These are phyloP conservation scores for Diogma glabrata DNA, from an alignment of 2,888 invertebrate genomes.

Conservation along the genomic window DNA sequence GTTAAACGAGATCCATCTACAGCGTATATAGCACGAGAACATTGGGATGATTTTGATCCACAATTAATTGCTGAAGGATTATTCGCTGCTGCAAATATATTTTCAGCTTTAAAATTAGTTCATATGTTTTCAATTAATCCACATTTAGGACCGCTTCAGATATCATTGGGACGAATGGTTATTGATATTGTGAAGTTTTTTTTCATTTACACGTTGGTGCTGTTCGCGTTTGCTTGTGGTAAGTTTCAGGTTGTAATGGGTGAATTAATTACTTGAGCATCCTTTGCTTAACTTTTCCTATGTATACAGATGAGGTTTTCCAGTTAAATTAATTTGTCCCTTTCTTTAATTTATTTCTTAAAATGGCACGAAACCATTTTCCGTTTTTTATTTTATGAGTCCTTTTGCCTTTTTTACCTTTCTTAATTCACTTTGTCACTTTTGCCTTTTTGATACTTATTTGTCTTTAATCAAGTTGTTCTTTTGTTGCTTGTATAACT, in stretches of 20 bases:
- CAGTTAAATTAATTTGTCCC: no score
- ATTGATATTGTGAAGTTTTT: slow-evolving; percentile 89
- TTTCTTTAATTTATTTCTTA: no score
- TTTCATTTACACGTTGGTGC: slow-evolving; percentile 74
- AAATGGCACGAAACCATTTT: no score
- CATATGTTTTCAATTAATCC: slow-evolving; percentile 90
- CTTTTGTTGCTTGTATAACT: no score
- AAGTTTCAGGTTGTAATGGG: no score
- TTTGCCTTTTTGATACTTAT: no score
- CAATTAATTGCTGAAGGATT: slow-evolving; percentile 86
- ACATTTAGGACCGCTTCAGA: slow-evolving; percentile 83
- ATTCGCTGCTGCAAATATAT: slow-evolving; percentile 91
- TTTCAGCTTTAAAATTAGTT: slow-evolving; percentile 82
- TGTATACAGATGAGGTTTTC: no score
- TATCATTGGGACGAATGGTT: slow-evolving; percentile 80
- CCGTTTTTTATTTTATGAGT: no score
- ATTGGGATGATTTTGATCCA: slow-evolving; percentile 89
- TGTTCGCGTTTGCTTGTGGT: slow-evolving; percentile 90
- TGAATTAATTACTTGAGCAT: no score
- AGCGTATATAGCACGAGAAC: slow-evolving; percentile 65
- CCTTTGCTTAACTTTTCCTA: not conserved
- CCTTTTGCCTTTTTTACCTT: no score
- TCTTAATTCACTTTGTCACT: no score
- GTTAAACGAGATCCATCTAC: slow-evolving; percentile 54
- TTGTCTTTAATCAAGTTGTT: no score